phyloP scores from a whole-genome alignment of 2,797 vertebrate genomes.

The Chaetodon trifasciatus region DNA sequence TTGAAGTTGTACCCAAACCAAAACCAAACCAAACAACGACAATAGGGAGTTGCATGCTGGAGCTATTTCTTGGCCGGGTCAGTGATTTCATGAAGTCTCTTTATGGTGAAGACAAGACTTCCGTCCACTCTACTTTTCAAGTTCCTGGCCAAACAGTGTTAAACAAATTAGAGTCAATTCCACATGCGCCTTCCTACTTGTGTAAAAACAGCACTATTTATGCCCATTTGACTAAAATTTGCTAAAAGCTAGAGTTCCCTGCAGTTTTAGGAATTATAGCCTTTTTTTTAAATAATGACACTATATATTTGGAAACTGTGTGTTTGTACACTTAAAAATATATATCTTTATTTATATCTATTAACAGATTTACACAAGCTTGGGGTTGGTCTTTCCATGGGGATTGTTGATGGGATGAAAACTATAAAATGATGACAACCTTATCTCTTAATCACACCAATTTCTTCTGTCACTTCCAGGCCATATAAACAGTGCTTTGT shows the following conservation, averaged over 20 bases:
- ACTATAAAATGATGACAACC: background rate
- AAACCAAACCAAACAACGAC: background rate
- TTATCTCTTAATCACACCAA: background rate
- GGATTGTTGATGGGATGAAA: slow-evolving; percentile 2
- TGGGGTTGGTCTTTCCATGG: background rate
- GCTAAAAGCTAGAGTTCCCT: background rate
- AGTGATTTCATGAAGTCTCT: background rate
- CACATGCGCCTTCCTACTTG: too few relatives aligned
- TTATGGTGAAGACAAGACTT: background rate
- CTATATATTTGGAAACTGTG: background rate
- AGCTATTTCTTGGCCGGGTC: background rate
- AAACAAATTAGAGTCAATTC: background rate
- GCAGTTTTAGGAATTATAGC: background rate
- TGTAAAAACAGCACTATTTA: too few relatives aligned
- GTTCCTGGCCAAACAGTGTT: background rate
- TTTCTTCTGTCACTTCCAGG: background rate
- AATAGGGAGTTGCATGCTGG: too few relatives aligned
- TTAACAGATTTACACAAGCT: background rate
- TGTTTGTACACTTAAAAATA: background rate
- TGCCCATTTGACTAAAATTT: background rate
- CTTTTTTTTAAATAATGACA: background rate
- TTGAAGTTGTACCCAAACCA: too few relatives aligned
- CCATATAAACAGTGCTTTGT: slow-evolving; percentile 27
- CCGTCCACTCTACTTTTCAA: background rate
- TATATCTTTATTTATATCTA: background rate